Evolutionary conservation across 2,888 invertebrate species (phyloP), one percentile per base, ranked within the genome.

Genomic region (Parnassius smintheus): DNA sequence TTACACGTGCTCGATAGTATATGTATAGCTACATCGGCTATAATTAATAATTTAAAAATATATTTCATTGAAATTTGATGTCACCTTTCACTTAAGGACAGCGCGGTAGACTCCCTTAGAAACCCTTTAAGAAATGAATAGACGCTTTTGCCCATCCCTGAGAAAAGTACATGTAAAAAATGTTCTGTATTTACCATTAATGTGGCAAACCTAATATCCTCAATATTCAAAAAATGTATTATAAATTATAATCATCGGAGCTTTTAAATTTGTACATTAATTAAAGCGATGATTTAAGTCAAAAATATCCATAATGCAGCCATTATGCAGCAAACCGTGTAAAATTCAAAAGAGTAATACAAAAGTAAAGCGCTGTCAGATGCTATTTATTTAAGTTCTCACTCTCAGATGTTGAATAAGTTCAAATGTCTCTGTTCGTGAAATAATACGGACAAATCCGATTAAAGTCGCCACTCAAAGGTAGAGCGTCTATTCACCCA

Each of bases 391-490:
- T 60, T 50, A 58, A 59, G 7, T n/a, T 46, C 54, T 52, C 53
- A 8, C 46, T 46, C 54, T 52, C 53, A 18, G 54, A 45, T 65
- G 54, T 59, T 68, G 59, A 64, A 65, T 62, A 62, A 64, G 62
- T 67, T 64, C 60, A 64, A 65, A 65, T 66, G 63, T 69, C 68
- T 68, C 64, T 67, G 67, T 64, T 66, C 82, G 82, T 82, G 83
- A 79, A 79, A 82, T 78, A 78, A 82, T 75, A 72, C 71, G 67
- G 70, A 72, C 75, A 79, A 83, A 84, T 81, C 81, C 80, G 85
- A 86, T 88, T 82, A 86, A 73, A 71, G 75, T 73, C 77, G 71
- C 77, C 78, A 75, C 76, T 75, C 76, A 79, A 81, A 78, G 74
- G 72, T 66, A 60, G 59, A 65, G 59, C 68, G 66, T 70, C 66